Evolutionary conservation across 2,797 vertebrate species (phyloP).

Genomic region (Limnodromus scolopaceus): DNA sequence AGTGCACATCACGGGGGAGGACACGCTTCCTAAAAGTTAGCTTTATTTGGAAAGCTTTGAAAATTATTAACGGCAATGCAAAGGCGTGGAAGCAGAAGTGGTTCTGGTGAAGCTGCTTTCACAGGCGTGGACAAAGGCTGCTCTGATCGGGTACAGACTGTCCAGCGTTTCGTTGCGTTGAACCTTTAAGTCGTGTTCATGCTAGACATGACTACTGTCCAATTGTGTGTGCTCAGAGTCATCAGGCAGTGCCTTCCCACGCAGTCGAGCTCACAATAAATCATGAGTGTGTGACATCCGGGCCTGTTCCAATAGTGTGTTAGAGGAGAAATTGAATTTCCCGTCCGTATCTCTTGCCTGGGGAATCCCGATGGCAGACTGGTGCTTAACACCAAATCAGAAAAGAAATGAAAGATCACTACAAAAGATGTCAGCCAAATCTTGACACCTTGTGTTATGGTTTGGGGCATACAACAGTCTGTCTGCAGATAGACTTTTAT

Average conservation of each 20-base stretch:
- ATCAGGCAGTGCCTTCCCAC: not conserved
- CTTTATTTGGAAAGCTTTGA: not conserved
- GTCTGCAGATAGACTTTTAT: not conserved
- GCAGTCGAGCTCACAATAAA: not conserved
- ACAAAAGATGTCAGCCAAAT: not conserved
- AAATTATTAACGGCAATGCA: not conserved
- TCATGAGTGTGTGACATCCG: not conserved
- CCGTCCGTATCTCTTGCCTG: not conserved
- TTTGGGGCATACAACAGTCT: not conserved
- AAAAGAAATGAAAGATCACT: not conserved
- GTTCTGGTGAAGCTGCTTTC: not conserved
- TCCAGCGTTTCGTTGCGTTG: not conserved
- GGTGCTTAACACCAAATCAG: rapidly evolving
- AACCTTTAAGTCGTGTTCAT: not conserved
- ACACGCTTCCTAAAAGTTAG: not conserved
- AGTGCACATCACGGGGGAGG: not conserved
- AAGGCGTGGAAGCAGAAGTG: not conserved
- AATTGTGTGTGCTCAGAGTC: not conserved
- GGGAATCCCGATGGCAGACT: not conserved
- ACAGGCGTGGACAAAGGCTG: not conserved
- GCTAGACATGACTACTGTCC: not conserved
- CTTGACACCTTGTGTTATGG: not conserved
- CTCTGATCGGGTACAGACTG: not conserved
- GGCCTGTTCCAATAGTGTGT: rapidly evolving
- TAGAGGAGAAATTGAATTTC: not conserved